Evolutionary conservation across 2,888 invertebrate species (phyloP), one percentile per base, ranked within the genome.

Genomic region (Drosophila monieri): DNA sequence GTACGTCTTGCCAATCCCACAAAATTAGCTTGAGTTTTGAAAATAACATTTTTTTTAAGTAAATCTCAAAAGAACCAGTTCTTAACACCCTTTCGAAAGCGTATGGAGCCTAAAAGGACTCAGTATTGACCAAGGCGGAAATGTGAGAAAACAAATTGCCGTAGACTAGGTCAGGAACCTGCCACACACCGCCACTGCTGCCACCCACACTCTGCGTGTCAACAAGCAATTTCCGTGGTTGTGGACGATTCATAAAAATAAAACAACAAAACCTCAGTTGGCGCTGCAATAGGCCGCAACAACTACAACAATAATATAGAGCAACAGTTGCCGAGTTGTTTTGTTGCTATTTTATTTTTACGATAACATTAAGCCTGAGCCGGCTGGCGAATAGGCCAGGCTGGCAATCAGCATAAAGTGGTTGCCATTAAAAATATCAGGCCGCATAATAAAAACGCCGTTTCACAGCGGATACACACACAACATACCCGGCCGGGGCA

Each of bases 391-490:
- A 53, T 59, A 44, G 76, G 48, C 54, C 49, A 30, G 58, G 61
- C 70, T 72, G 85, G 81, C 85, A 83, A 83, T 83, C 81, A 86
- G 76, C 83, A 84, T 84, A 86, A 84, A 86, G 86, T 84, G 84
- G 76, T 77, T 74, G 72, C 73, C 79, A 86, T 84, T 83, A 84
- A 86, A 86, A 86, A 84, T 86, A 86, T 83, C 84, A 80, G 67
- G 84, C 78, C 83, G 77, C 74, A 78, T 76, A 85, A 83, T 83
- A 83, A 81, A 80, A 85, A 48, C 70, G 78, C 71, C 77, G 58
- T 74, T 81, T 66, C 78, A 51, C 73, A 85, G 41, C 78, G 85
- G 85, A 83, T 80, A 75, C 68, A 74, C 67, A 74, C 77, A 76
- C 66, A 64, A 62, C 64, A 51, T 44, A 46, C 14, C 49, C 15